Conservation (phyloP, 2,888 invertebrate species). For the Leptopilina syphax region DNA sequence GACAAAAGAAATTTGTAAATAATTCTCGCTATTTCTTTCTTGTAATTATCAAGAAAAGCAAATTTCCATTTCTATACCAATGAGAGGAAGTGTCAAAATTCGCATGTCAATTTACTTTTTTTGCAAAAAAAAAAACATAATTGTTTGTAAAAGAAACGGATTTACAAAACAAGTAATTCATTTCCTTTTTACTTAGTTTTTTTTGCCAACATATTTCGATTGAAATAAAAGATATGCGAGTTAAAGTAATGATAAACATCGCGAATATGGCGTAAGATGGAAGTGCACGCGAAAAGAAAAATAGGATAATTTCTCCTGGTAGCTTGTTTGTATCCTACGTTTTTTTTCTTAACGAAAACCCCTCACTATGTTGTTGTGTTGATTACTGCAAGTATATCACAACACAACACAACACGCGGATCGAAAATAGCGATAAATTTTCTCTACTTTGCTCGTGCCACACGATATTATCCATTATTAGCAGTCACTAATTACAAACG, state of each 20-base stretch:
- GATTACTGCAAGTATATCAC: background rate
- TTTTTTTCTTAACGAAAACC: background rate
- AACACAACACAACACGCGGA: conserved; percentile 12
- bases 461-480: conserved; percentile 46
- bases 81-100: too few relatives aligned
- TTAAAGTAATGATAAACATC: conserved; percentile 13
- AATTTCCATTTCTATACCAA: too few relatives aligned
- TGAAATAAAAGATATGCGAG: conserved; percentile 1
- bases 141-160: background rate
- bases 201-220: conserved; percentile 10
- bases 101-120: too few relatives aligned
- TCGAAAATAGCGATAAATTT: conserved; percentile 54
- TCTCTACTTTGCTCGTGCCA: conserved; percentile 42
- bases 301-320: conserved; percentile 15
- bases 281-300: conserved; percentile 5
- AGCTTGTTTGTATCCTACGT: background rate
- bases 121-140: background rate
- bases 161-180: background rate
- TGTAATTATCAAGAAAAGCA: too few relatives aligned
- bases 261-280: conserved; percentile 17
- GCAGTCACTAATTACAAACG: conserved; percentile 49
- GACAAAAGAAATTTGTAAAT: too few relatives aligned
- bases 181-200: background rate
- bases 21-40: too few relatives aligned
- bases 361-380: background rate